Base-by-base conservation (phyloP, 2,113 vertebrate species). In the Opisthocomus hoazin region DNA sequence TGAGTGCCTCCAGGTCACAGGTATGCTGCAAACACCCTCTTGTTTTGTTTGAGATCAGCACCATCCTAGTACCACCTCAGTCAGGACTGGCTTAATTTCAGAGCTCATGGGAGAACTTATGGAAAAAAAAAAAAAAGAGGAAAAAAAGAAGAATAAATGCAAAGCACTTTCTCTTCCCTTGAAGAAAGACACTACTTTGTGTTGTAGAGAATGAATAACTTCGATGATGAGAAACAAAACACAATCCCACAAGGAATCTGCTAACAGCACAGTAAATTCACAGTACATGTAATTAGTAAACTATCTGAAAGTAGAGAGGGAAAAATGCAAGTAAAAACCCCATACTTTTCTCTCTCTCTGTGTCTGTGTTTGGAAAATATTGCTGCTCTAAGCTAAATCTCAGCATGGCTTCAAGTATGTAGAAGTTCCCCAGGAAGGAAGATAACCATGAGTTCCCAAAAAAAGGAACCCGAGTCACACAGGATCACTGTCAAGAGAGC, bases 201-300 rank as follows among this genome's bases (percentile, higher is more conserved):
- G 73, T 93, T 88, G 27, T 24, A 84, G 76, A 56, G 69, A 68
- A 45, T 11, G 8, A 92, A 53, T 79, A 93, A 73, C 10, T 82
- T 60, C 58, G 56, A 90, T 60, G 17, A 88, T 57, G 60, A 90
- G 50, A 80, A 92, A 87, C 39, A 92, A 86, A 90, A 69, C 51
- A 84, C 21, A 83, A 5, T 86, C 64, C 48, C 48, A 69, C 12
- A 36, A 88, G 56, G 29, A 91, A 80, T 79, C 73, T 89, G 50
- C 50, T 79, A 91, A 82, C 81, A 82, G 11, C 30, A 89, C 14
- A 77, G 63, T 80, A 83, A 94, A 89, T 78, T 96, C 91, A 93
- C 30, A 82, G 23, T 78, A 93, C 23, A 41, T 56, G 43, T 86
- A 85, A 96, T 96, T 96, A 97, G 63, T 94, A 96, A 97, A 96